Evolutionary conservation across 2,797 vertebrate genomes (phyloP).

Genomic region (Labroides dimidiatus): DNA sequence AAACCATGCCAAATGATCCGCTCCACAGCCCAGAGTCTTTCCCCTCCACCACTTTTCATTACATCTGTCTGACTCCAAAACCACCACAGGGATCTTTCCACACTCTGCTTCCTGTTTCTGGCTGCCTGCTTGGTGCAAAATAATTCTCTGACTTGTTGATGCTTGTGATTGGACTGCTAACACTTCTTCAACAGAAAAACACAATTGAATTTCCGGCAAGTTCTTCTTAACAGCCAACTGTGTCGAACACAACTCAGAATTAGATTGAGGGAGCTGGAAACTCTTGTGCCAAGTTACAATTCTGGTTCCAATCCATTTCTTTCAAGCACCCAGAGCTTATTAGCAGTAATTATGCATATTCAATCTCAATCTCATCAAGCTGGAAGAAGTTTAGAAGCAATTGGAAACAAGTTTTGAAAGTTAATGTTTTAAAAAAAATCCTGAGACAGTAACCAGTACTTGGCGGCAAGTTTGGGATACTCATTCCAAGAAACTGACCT

Average conservation of each 20-base stretch:
- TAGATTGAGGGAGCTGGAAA: neutral
- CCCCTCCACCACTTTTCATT: conserved; percentile 5
- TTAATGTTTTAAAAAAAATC: conserved; percentile 11
- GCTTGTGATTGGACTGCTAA: conserved; percentile 31
- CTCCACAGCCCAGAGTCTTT: neutral
- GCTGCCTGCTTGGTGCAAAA: conserved; percentile 11
- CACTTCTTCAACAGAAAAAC: conserved; percentile 19
- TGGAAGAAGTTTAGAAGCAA: neutral
- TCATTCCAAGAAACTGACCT: conserved; percentile 14
- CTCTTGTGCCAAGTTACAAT: neutral
- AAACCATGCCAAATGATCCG: neutral
- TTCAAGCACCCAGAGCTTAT: neutral
- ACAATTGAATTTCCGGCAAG: conserved; percentile 13
- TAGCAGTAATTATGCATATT: neutral
- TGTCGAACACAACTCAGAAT: conserved; percentile 18
- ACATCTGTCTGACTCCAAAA: conserved; percentile 2
- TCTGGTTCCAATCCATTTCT: neutral
- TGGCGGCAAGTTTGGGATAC: conserved; percentile 7
- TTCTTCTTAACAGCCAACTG: neutral
- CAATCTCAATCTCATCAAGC: conserved; percentile 5
- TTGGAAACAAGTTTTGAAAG: neutral
- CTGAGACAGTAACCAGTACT: neutral
- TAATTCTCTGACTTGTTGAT: conserved; percentile 29
- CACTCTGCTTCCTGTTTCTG: neutral
- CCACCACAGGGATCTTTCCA: neutral